Percentiles rank a stretch among this genome's conserved stretches.
These are phyloP conservation scores for Drosophila grimshawi DNA, from an alignment of 1,140 invertebrate genomes.

Conservation along the genomic window DNA sequence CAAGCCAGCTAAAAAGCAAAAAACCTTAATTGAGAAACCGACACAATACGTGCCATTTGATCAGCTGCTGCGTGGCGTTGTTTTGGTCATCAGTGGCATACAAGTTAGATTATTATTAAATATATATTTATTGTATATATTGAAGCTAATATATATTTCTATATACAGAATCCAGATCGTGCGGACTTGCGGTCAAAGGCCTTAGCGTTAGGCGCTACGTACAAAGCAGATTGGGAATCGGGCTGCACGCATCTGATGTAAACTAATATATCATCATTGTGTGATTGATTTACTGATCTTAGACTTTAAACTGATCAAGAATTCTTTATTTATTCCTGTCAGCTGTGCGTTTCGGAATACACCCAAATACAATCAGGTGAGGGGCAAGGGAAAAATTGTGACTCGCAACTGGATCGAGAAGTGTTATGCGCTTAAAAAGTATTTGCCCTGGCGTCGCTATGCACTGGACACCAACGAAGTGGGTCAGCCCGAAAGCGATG, in stretches of 20 bases:
- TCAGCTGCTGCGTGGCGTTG: constrained; percentile 88
- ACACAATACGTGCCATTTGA: constrained; percentile 85
- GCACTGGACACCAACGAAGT: constrained; percentile 85
- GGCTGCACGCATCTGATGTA: constrained; percentile 71
- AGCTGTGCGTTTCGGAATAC: constrained; percentile 96
- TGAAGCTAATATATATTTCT: background rate
- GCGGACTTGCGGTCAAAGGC: constrained; percentile 89
- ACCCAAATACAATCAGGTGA: constrained; percentile 92
- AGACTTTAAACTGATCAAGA: background rate
- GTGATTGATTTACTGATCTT: no score
- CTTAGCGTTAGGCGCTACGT: constrained; percentile 91
- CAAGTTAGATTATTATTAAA: constrained; percentile 44
- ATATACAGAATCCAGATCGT: constrained; percentile 90
- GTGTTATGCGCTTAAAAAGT: constrained; percentile 87
- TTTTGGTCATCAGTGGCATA: constrained; percentile 94
- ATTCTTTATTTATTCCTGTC: constrained; percentile 21
- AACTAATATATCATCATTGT: background rate
- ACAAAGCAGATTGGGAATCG: constrained; percentile 85
- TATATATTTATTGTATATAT: background rate
- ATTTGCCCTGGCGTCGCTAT: constrained; percentile 90
- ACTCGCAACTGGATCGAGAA: constrained; percentile 91
- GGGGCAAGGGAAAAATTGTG: constrained; percentile 89
- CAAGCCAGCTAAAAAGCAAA: constrained; percentile 58
- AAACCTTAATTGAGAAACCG: constrained; percentile 20
- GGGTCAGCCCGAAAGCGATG: constrained; percentile 85